Percentiles rank a stretch among this genome's conserved stretches.
Evolutionary conservation across 1,140 invertebrate species (phyloP).

Genomic region (Zophobas morio): DNA sequence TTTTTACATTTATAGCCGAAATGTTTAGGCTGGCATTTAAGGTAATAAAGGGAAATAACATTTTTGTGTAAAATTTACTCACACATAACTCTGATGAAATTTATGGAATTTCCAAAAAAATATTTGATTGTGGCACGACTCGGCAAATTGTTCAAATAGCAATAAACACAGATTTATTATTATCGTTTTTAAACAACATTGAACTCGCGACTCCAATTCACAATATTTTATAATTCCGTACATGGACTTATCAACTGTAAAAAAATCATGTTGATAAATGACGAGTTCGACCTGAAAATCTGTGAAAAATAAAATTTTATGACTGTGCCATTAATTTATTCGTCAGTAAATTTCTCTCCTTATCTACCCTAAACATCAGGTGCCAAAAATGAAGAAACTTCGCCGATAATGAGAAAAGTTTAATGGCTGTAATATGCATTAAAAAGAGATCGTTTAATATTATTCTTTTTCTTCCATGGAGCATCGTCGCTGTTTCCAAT

Average conservation of each 20-base stretch:
- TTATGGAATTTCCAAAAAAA: background rate
- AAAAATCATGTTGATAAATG: background rate
- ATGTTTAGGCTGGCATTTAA: too few species aligned
- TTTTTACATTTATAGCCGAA: too few species aligned
- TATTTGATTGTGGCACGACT: background rate
- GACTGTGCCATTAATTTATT: conserved; percentile 33
- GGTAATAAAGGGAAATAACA: too few species aligned
- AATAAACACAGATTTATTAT: background rate
- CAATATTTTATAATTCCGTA: background rate
- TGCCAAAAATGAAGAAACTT: conserved; percentile 42
- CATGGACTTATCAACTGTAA: too few species aligned
- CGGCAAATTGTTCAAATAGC: background rate
- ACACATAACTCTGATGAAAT: background rate
- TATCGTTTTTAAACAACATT: background rate
- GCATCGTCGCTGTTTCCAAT: conserved; percentile 24
- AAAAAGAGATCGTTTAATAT: conserved; percentile 31
- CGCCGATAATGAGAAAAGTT: conserved; percentile 35
- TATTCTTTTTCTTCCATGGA: background rate
- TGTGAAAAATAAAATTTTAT: conserved; percentile 37
- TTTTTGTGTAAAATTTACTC: too few species aligned
- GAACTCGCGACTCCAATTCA: background rate
- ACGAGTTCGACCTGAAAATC: conserved; percentile 18
- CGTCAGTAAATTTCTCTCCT: conserved; percentile 36
- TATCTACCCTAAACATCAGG: conserved; percentile 40
- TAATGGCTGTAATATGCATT: conserved; percentile 26